These are phyloP conservation scores for Argyrosomus regius DNA, from an alignment of 2,797 vertebrate species.

Conservation along the genomic window DNA sequence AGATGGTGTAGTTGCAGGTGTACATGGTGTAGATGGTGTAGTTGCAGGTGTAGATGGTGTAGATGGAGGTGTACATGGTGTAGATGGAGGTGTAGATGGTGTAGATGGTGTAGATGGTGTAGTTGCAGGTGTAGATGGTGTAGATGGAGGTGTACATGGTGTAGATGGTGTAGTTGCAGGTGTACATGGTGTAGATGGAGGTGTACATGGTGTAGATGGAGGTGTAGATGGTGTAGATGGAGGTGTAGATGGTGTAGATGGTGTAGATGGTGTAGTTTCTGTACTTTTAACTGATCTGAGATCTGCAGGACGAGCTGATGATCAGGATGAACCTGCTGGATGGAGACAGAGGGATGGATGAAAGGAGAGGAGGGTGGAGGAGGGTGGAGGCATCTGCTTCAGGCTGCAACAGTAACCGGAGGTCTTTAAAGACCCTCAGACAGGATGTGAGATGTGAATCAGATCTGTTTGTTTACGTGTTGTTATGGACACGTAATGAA, in stretches of 20 bases:
- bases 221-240: not conserved
- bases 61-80: too few relatives aligned
- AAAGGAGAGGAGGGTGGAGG: not conserved
- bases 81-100: not conserved
- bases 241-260: not conserved
- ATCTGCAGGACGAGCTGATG: conserved; percentile 41
- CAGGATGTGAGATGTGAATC: not conserved
- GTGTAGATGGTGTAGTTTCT: not conserved
- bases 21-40: too few relatives aligned
- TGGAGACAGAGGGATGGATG: not conserved
- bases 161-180: too few relatives aligned
- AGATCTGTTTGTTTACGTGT: too few relatives aligned
- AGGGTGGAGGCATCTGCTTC: not conserved
- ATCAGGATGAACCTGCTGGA: conserved; percentile 55
- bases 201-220: too few relatives aligned
- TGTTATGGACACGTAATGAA: too few relatives aligned
- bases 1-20: too few relatives aligned
- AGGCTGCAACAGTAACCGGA: conserved; percentile 15
- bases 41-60: too few relatives aligned
- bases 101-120: too few relatives aligned
- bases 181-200: too few relatives aligned
- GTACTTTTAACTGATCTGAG: not conserved
- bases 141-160: too few relatives aligned
- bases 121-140: too few relatives aligned
- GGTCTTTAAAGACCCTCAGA: not conserved